Evolutionary conservation across 2,113 vertebrate genomes (phyloP).

Genomic region (Campylomormyrus tamandua): DNA sequence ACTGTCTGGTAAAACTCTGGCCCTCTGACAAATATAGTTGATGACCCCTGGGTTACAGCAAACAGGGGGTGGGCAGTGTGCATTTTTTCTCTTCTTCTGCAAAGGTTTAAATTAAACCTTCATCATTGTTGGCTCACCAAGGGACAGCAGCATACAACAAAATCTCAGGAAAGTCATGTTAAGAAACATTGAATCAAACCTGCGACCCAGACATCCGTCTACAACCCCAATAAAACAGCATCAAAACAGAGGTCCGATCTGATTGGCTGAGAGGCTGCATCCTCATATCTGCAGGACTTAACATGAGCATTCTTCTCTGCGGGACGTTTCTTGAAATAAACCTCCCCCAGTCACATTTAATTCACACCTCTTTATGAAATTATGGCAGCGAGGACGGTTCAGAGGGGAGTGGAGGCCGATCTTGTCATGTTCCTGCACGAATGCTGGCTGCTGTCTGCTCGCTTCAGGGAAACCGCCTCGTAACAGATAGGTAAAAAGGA

Average conservation of each 20-base stretch:
- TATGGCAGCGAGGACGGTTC: background rate
- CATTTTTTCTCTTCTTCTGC: background rate
- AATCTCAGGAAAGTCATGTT: background rate
- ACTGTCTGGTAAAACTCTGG: no score
- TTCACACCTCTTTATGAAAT: constrained; percentile 1
- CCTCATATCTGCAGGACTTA: background rate
- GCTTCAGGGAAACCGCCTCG: background rate
- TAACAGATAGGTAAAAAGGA: background rate
- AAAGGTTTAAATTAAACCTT: background rate
- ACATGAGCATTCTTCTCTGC: background rate
- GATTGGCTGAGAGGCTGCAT: background rate
- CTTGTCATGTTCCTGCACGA: background rate
- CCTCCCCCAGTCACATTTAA: constrained; percentile 1
- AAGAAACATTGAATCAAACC: background rate
- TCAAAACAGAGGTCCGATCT: background rate
- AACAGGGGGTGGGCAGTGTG: background rate
- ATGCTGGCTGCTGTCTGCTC: background rate
- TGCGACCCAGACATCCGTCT: background rate
- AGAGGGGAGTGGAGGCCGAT: background rate
- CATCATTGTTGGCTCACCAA: background rate
- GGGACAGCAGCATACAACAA: background rate
- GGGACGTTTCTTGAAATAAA: background rate
- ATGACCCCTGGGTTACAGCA: background rate
- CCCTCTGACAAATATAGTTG: no score
- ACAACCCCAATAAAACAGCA: background rate